Evolutionary conservation across 1,140 invertebrate genomes (phyloP), one percentile per base, ranked within the genome.

Genomic region (Dendrolimus kikuchii): DNA sequence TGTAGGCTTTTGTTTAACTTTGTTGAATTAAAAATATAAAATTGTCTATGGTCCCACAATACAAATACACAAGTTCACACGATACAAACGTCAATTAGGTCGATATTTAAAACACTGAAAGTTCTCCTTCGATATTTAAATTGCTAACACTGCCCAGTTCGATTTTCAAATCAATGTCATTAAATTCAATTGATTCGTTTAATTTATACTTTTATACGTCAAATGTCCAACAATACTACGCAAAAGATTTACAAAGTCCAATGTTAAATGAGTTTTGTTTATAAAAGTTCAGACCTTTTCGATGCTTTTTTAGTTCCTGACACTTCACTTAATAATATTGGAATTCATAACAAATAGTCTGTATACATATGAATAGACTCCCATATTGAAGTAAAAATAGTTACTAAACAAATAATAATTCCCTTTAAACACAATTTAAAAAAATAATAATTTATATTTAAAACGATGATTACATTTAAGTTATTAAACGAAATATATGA

Each of bases 1-100:
- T 54, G 80, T 82, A 81, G 66, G 77, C 80, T 76, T 83, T 86
- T 81, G 38, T 47, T 41, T 45, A 5, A 45, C 50, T n/a, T 23
- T 23, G 62, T 77, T 75, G 74, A 68, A 77, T 81, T 76, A 66
- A 80, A 86, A 82, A 77, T 54, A 78, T 82, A 81, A 65, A 75
- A 79, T 76, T 83, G 83, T 81, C 39, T 47, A 40, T 45, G 5
- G 39, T 43, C 7, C 42, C 8, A 2, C 7, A 38, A 46, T 9
- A 62, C 55, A 46, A 37, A 57, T 45, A 62, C 38, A 55, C 37
- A 50, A 61, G 38, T 49, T 49, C 41, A n/a, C 23, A 10, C 45
- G 3, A 3, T 23, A 23, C 23, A 23, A 23, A 23, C 23, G 23
- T 23, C 23, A 23, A 23, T 3, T 23, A 23, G 23, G 3, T 23